Evolutionary conservation across 2,888 invertebrate species (phyloP).

Genomic region (Antitype chi): DNA sequence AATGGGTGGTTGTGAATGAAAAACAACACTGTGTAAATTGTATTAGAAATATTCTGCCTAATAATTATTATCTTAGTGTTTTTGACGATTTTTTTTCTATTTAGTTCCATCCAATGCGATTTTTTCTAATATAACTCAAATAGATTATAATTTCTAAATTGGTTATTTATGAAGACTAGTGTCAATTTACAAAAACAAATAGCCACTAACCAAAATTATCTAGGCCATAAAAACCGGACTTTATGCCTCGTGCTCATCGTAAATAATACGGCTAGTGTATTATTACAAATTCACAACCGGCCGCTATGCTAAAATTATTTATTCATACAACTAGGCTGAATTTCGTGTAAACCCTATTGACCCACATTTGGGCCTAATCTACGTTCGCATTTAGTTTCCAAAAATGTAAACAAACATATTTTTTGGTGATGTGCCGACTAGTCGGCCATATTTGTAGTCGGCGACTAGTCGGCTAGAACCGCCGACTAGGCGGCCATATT

Average conservation of each 20-base stretch:
- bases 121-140: neutral
- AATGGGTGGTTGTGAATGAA: neutral
- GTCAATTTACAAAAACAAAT: conserved; percentile 37
- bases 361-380: conserved; percentile 40
- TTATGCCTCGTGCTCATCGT: conserved; percentile 36
- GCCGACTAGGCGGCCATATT: no score
- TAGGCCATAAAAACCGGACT: conserved; percentile 20
- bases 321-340: conserved; percentile 42
- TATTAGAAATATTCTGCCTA: neutral
- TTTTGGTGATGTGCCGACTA: no score
- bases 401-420: neutral
- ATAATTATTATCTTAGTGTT: neutral
- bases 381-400: neutral
- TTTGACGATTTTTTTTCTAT: neutral
- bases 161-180: neutral
- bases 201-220: neutral
- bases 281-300: conserved; percentile 42
- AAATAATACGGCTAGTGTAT: conserved; percentile 45
- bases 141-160: conserved; percentile 20
- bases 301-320: conserved; percentile 38
- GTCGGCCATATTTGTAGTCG: no score
- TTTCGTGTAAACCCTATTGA: conserved; percentile 42
- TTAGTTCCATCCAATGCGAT: neutral
- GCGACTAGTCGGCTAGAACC: no score
- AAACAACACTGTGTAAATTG: neutral